These are phyloP conservation scores for Uloborus plumipes DNA, from an alignment of 2,888 invertebrate genomes.

Conservation along the genomic window DNA sequence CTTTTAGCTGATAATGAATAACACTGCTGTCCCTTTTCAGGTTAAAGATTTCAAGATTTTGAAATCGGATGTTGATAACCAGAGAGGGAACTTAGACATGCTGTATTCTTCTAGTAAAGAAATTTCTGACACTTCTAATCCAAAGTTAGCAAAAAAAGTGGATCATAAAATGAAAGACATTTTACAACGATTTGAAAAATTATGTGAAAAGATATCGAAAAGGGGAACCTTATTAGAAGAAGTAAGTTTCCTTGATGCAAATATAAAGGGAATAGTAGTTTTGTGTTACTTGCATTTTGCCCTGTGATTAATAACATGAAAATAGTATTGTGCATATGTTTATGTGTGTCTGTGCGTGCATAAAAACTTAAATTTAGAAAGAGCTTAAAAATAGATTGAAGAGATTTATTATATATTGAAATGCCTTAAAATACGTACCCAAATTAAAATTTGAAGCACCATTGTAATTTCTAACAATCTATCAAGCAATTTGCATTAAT, in stretches of 20 bases:
- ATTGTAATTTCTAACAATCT: no score
- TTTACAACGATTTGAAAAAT: constrained; percentile 85
- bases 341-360: no score
- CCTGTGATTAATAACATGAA: no score
- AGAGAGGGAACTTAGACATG: constrained; percentile 86
- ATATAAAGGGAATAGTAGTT: not conserved
- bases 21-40: constrained; percentile 15
- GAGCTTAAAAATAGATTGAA: no score
- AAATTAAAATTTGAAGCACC: no score
- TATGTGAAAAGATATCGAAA: constrained; percentile 82
- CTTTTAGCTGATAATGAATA: not conserved
- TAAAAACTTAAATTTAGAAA: no score
- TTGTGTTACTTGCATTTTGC: no score
- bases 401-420: no score
- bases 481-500: no score
- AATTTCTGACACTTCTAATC: constrained; percentile 84
- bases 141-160: constrained; percentile 88
- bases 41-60: constrained; percentile 87
- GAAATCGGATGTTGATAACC: constrained; percentile 87
- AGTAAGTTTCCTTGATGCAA: constrained; percentile 71
- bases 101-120: constrained; percentile 86
- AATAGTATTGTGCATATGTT: no score
- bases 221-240: constrained; percentile 87
- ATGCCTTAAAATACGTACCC: no score
- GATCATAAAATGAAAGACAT: constrained; percentile 90